Conservation (phyloP, 1,140 invertebrate species). For the Drosophila pseudoobscura region DNA sequence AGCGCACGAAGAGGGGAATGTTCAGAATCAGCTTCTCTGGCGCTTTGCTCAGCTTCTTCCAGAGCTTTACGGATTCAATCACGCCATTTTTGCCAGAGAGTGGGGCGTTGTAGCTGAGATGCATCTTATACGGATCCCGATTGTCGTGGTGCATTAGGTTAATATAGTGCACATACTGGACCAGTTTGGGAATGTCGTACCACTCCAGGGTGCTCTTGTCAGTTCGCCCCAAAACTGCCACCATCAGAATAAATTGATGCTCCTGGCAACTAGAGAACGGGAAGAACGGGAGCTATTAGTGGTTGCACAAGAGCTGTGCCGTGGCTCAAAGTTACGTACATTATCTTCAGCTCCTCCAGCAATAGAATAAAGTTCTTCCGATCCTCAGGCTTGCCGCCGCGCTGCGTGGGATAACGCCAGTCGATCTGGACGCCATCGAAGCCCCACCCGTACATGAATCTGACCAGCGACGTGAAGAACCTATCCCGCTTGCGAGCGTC, state of each 20-base stretch:
- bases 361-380: conserved; percentile 83
- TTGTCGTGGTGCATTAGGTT: conserved; percentile 89
- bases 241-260: conserved; percentile 84
- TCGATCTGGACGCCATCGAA: conserved; percentile 88
- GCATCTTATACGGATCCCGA: conserved; percentile 85
- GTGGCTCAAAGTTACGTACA: conserved; percentile 27
- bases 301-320: too few relatives aligned
- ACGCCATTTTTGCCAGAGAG: conserved; percentile 78
- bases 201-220: conserved; percentile 83
- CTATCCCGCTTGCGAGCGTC: conserved; percentile 69
- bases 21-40: conserved; percentile 87
- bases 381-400: conserved; percentile 84
- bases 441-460: conserved; percentile 83
- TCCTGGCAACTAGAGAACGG: conserved; percentile 76
- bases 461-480: conserved; percentile 84
- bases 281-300: not conserved
- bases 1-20: conserved; percentile 87
- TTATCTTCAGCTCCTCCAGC: conserved; percentile 81
- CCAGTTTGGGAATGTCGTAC: conserved; percentile 85
- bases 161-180: conserved; percentile 85
- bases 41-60: conserved; percentile 84
- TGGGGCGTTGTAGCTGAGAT: conserved; percentile 85
- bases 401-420: conserved; percentile 85
- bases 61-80: conserved; percentile 84
- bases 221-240: conserved; percentile 85